Percentiles rank a stretch among this genome's conserved stretches.
Conservation (phyloP, 2,888 invertebrate genomes). For the Pilophorus perplexus region DNA sequence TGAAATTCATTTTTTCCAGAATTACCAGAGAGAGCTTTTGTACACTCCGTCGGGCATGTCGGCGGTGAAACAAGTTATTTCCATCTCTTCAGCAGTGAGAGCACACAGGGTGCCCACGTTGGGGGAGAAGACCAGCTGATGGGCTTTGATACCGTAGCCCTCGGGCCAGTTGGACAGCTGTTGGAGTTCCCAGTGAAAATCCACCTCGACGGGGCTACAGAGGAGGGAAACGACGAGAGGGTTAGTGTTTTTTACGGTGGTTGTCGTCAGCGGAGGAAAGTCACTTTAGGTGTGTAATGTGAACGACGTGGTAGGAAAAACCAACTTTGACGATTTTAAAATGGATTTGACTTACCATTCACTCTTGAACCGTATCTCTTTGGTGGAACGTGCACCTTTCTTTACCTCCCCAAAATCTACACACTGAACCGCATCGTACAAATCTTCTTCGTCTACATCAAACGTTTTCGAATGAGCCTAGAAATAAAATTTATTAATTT, state of each 20-base stretch:
- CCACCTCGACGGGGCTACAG: conserved; percentile 26
- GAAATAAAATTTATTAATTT: too few relatives aligned
- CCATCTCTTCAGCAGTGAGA: conserved; percentile 17
- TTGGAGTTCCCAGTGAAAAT: conserved; percentile 7
- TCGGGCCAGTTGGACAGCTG: conserved; percentile 6
- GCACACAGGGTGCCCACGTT: conserved; percentile 4
- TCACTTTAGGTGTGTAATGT: not conserved
- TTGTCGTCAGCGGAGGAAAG: too few relatives aligned
- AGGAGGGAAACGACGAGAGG: too few relatives aligned
- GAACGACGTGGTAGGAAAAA: not conserved
- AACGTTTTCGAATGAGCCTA: conserved; percentile 29
- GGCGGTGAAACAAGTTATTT: conserved; percentile 8
- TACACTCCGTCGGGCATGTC: conserved; percentile 8
- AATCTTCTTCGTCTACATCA: conserved; percentile 33
- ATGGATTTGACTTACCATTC: too few relatives aligned
- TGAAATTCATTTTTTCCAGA: too few relatives aligned
- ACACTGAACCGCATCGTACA: conserved; percentile 23
- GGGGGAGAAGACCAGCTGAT: conserved; percentile 12
- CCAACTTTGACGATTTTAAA: not conserved
- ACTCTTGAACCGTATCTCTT: conserved; percentile 10
- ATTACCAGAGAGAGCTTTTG: conserved; percentile 24
- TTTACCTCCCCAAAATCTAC: conserved; percentile 24
- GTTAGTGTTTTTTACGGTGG: too few relatives aligned
- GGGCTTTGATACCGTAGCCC: not conserved
- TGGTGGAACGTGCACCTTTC: not conserved